Base-by-base conservation (phyloP, 2,113 vertebrate genomes). In the Gobio gobio region DNA sequence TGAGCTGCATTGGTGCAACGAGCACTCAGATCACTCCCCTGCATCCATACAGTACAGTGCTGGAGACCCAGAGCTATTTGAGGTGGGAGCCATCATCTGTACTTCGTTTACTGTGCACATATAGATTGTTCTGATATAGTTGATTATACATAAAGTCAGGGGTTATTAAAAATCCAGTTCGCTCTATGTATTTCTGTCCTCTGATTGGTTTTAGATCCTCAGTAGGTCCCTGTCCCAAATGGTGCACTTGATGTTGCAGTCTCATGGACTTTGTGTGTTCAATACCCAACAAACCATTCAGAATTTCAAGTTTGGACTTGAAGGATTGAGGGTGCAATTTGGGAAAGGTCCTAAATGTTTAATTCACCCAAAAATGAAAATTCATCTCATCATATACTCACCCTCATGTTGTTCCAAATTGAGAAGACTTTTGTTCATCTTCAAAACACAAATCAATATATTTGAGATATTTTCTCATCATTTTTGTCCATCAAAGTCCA, bases 1-100 rank as follows among this genome's bases (percentile, higher is more conserved):
- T 24, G 98, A 98, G 93, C 94, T 98, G 86, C 97, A 95, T 88
- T 99, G 98, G 98, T 96, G 95, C 64, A 95, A 94, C 1, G 97
- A 99, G 89, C 96, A 93, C 88, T 92, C 95, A 0, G 96, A 95
- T 83, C 93, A 91, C 0, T 95, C 94, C 6, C 92, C 94, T 8
- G 92, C 97, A 90, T 95, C 97, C 94, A 95, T 95, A 92, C 96
- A 95, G 90, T 98, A 97, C 93, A 96, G 95, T 90, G 95, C 95
- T 0, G 94, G 96, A 0, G 97, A 98, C 87, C 91, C 93, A 0
- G 96, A 98, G 92, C 95, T 99, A 82, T 95, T 99, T 84, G 97
- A 99, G 98, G 98, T 99, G 86, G 91, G 91, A 51, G 56, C 51
- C 24, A 10, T 24, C 61, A 59, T 77, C 24, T 58, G 9, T 36